Evolutionary conservation across 2,797 vertebrate species (phyloP).

Genomic region (Peromyscus eremicus): DNA sequence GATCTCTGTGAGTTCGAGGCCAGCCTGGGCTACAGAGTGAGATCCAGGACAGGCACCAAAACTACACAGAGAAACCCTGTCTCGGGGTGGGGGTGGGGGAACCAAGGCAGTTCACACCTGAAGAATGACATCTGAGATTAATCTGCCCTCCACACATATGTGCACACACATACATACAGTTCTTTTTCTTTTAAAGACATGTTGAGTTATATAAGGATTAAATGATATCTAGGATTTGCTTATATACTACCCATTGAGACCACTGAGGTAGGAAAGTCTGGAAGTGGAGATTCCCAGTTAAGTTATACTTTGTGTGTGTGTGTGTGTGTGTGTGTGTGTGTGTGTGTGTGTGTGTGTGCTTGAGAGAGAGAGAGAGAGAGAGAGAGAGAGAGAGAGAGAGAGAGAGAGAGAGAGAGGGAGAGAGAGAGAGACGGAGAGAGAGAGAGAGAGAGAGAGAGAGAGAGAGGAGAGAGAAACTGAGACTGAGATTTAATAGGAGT

Average conservation of each 20-base stretch:
- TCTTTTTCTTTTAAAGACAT: background rate
- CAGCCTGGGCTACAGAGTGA: no score
- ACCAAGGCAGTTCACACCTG: background rate
- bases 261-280: background rate
- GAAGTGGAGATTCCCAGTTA: background rate
- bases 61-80: no score
- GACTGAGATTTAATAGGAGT: no score
- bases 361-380: background rate
- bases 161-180: no score
- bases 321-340: background rate
- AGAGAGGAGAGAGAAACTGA: background rate
- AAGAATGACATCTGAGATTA: background rate
- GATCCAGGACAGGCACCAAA: no score
- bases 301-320: background rate
- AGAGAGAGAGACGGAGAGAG: background rate
- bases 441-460: background rate
- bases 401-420: background rate
- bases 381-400: background rate
- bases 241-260: background rate
- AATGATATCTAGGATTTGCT: background rate
- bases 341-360: no score
- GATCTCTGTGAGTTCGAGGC: no score
- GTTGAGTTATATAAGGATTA: constrained; percentile 20
- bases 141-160: no score
- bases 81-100: no score